A percentile compares a stretch with the other conserved stretches of the same genome.
phyloP scores from a whole-genome alignment of 2,888 invertebrate species.

The Microplitis manilae region DNA sequence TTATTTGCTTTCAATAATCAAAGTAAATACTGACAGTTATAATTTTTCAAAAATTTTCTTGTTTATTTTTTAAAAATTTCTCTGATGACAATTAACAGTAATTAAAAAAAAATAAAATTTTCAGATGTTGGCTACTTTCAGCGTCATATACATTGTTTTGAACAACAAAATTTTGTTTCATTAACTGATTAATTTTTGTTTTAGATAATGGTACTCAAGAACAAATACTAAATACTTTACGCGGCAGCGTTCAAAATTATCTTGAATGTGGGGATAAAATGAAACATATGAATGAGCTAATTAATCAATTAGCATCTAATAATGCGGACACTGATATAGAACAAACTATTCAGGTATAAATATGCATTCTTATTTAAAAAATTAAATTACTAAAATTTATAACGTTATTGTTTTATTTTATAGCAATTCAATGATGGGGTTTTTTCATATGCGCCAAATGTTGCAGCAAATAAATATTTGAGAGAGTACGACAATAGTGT shows the following conservation, averaged over 20 bases:
- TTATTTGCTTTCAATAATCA: too few species aligned
- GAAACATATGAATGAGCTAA: constrained; percentile 40
- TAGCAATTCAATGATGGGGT: constrained; percentile 53
- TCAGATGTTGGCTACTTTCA: background rate
- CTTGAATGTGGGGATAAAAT: constrained; percentile 51
- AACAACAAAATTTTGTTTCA: background rate
- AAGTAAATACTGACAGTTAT: too few species aligned
- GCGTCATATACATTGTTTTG: too few species aligned
- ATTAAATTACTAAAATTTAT: constrained; percentile 34
- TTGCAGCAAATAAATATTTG: constrained; percentile 43
- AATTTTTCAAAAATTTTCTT: background rate
- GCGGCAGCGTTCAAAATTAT: constrained; percentile 49
- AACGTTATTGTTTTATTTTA: constrained; percentile 18
- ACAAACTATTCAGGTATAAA: background rate
- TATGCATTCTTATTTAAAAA: constrained; percentile 21
- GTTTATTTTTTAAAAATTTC: constrained; percentile 21
- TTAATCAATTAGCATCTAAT: constrained; percentile 6
- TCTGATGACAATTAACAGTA: background rate
- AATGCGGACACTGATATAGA: constrained; percentile 20
- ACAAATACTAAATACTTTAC: constrained; percentile 50
- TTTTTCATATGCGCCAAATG: constrained; percentile 43
- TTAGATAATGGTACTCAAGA: constrained; percentile 52
- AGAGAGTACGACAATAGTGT: constrained; percentile 51
- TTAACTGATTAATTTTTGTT: background rate
- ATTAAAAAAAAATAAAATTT: background rate